A percentile compares a stretch with the other conserved stretches of the same genome.
These are phyloP conservation scores for Ectropis grisescens DNA, from an alignment of 1,140 invertebrate genomes.

Conservation along the genomic window DNA sequence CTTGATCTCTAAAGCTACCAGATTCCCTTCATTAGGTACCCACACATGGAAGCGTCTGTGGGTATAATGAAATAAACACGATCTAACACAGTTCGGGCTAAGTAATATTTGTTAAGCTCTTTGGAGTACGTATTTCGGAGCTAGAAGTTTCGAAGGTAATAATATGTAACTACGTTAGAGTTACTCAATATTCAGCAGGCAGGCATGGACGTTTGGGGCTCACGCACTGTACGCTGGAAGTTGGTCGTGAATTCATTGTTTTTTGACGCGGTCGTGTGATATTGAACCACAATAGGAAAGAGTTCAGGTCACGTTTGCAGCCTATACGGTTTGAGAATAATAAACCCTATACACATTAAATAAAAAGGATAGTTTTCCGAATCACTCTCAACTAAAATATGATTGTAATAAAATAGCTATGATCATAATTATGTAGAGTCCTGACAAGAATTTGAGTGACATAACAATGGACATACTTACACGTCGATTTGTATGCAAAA, in stretches of 20 bases:
- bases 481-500: no score
- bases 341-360: constrained; percentile 46
- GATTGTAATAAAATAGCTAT: no score
- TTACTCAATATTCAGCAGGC: constrained; percentile 50
- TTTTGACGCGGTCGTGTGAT: constrained; percentile 56
- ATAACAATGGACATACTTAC: no score
- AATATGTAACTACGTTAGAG: no score
- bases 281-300: constrained; percentile 58
- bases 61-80: constrained; percentile 22
- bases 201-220: constrained; percentile 20
- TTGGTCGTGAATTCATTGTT: constrained; percentile 66
- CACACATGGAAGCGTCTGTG: constrained; percentile 8
- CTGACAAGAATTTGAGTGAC: no score
- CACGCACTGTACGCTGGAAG: constrained; percentile 40
- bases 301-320: constrained; percentile 58
- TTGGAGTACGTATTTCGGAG: no score
- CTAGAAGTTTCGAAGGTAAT: no score
- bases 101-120: constrained; percentile 3
- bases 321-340: constrained; percentile 43
- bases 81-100: constrained; percentile 5
- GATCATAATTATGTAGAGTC: no score
- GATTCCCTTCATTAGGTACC: constrained; percentile 45
- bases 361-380: constrained; percentile 59
- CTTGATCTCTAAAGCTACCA: constrained; percentile 52
- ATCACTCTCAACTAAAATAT: background rate